These are phyloP conservation scores for Hemibagrus wyckioides DNA, from an alignment of 2,113 vertebrate genomes.

Conservation along the genomic window DNA sequence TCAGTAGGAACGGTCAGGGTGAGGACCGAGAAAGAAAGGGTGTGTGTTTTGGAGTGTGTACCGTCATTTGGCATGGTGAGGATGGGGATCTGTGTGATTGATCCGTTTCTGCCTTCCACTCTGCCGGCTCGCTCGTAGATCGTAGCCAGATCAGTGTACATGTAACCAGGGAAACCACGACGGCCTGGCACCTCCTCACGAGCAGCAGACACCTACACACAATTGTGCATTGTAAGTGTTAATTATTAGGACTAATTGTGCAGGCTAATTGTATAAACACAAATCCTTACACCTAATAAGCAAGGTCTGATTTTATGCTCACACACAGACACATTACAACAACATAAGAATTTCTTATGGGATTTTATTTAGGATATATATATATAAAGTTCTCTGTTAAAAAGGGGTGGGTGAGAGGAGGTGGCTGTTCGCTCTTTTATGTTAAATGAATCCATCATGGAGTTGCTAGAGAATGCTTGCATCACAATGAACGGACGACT, in stretches of 20 bases:
- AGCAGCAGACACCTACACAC: conserved; percentile 82
- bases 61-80: conserved; percentile 56
- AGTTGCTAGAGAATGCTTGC: not conserved
- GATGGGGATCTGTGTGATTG: conserved; percentile 79
- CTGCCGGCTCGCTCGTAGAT: conserved; percentile 87
- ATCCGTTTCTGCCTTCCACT: conserved; percentile 85
- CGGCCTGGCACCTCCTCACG: conserved; percentile 88
- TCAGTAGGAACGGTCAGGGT: not conserved
- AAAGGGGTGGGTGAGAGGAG: not conserved
- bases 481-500: conserved; percentile 58
- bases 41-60: conserved; percentile 21
- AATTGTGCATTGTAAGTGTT: not conserved
- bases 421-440: not conserved
- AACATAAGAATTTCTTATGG: not conserved
- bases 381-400: no score
- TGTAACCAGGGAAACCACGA: conserved; percentile 88
- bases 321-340: not conserved
- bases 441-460: not conserved
- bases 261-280: not conserved
- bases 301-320: not conserved
- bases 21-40: not conserved
- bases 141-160: conserved; percentile 88
- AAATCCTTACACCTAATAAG: no score
- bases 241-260: not conserved
- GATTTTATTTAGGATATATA: no score